These are phyloP conservation scores for Hydra vulgaris DNA, from an alignment of 30 jellyfish, hydroid and myxozoan species.

Conservation along the genomic window DNA sequence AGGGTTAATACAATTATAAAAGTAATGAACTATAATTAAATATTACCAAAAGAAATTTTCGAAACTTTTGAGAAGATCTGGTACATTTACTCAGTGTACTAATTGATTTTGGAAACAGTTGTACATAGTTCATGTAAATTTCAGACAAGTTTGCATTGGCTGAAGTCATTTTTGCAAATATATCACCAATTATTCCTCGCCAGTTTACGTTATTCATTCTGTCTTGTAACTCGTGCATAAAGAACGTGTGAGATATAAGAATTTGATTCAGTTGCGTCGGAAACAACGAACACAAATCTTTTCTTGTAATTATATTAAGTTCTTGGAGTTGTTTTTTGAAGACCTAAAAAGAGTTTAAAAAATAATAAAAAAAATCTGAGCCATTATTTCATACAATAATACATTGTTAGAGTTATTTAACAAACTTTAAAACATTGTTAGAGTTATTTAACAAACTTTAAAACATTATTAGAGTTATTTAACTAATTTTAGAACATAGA, in stretches of 20 bases:
- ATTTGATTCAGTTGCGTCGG: conserved; percentile 66
- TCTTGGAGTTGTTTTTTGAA: conserved; percentile 17
- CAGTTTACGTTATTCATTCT: conserved; percentile 62
- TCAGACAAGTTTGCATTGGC: conserved; percentile 52
- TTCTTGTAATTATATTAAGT: conserved; percentile 10
- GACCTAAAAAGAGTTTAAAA: neutral
- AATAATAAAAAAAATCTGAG: too few relatives aligned
- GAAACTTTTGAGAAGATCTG: conserved; percentile 73
- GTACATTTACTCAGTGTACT: conserved; percentile 85
- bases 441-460: too few relatives aligned
- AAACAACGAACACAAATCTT: conserved; percentile 52
- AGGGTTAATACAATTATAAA: neutral
- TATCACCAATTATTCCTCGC: conserved; percentile 87
- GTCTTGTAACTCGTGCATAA: conserved; percentile 77
- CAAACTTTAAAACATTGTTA: too few relatives aligned
- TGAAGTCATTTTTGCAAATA: conserved; percentile 68
- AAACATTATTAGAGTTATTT: too few relatives aligned
- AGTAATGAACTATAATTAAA: neutral
- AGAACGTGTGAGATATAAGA: conserved; percentile 58
- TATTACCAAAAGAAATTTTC: conserved; percentile 66
- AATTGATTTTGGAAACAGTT: conserved; percentile 84
- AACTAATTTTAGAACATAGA: too few relatives aligned
- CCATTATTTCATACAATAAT: too few relatives aligned
- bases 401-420: too few relatives aligned
- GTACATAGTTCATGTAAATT: conserved; percentile 67